Conservation (phyloP, 2,113 vertebrate genomes). For the Ranitomeya imitator region DNA sequence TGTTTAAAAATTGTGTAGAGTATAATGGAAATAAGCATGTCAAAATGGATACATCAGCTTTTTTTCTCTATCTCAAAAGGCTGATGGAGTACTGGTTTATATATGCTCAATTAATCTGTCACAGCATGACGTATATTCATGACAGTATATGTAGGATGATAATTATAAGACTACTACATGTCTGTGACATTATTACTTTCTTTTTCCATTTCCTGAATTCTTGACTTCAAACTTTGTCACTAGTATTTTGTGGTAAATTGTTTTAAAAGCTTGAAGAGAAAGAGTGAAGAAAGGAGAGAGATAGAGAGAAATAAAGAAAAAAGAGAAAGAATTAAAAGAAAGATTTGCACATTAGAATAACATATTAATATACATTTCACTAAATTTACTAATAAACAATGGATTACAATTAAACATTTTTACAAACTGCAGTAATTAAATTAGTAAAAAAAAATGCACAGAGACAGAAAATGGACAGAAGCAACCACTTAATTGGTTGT, state of each 20-base stretch:
- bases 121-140: slow-evolving; percentile 59
- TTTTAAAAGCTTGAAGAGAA: too few species aligned
- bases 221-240: not conserved
- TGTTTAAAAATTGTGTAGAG: slow-evolving; percentile 42
- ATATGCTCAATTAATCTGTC: slow-evolving; percentile 63
- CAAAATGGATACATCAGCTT: slow-evolving; percentile 49
- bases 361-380: too few species aligned
- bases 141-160: slow-evolving; percentile 55
- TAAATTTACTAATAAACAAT: too few species aligned
- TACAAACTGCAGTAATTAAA: too few species aligned
- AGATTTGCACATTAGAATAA: too few species aligned
- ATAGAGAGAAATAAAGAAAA: too few species aligned
- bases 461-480: too few species aligned
- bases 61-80: slow-evolving; percentile 57
- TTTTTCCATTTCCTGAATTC: not conserved
- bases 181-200: slow-evolving; percentile 50
- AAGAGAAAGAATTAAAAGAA: too few species aligned
- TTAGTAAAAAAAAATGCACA: too few species aligned
- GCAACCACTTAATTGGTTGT: too few species aligned
- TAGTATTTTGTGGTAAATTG: not conserved
- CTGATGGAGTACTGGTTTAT: slow-evolving; percentile 51
- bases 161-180: slow-evolving; percentile 63
- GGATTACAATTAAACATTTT: too few species aligned
- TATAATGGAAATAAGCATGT: slow-evolving; percentile 56
- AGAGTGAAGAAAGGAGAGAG: too few species aligned